phyloP scores from a whole-genome alignment of 2,797 vertebrate genomes.

The Coccyzus lansbergi region DNA sequence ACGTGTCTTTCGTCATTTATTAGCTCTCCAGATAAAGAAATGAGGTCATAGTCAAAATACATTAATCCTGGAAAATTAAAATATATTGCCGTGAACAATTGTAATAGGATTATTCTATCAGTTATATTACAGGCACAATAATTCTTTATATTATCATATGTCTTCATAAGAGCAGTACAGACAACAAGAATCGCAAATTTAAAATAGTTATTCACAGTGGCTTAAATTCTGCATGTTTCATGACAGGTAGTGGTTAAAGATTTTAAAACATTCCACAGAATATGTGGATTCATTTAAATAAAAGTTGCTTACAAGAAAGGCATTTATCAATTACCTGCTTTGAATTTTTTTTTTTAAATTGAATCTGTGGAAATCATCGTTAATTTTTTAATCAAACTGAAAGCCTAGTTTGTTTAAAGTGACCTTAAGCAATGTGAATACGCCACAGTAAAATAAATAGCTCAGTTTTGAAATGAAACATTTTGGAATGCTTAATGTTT shows the following conservation, averaged over 20 bases:
- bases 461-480: background rate
- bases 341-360: too few species aligned
- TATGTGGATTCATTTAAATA: background rate
- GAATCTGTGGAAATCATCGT: background rate
- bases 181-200: background rate
- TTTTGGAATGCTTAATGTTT: background rate
- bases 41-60: background rate
- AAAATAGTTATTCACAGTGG: background rate
- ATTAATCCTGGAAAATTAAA: background rate
- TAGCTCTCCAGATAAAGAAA: conserved; percentile 24
- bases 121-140: background rate
- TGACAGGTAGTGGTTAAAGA: background rate
- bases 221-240: background rate
- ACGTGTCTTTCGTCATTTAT: background rate
- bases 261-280: background rate
- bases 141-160: background rate
- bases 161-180: background rate
- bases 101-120: too few species aligned
- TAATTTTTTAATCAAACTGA: background rate
- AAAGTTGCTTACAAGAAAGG: background rate
- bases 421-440: background rate
- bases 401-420: background rate
- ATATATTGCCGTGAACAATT: background rate
- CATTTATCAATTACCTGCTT: background rate
- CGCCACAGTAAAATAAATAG: background rate